Evolutionary conservation across 1,140 invertebrate genomes (phyloP).

Genomic region (Penaeus vannamei): DNA sequence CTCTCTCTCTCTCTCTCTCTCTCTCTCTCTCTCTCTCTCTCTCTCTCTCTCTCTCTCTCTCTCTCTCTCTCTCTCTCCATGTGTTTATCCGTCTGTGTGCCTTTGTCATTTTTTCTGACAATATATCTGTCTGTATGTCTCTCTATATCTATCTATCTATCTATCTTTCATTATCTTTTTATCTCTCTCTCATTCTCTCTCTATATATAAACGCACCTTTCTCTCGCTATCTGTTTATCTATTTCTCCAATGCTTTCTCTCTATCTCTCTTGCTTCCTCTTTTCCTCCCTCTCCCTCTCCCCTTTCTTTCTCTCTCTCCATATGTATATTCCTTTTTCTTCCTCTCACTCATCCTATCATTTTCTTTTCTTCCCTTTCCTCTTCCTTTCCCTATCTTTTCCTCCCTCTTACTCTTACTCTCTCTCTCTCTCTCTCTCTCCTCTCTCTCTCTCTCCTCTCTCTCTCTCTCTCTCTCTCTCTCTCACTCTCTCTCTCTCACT

Average conservation of each 20-base stretch:
- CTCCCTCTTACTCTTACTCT: not conserved
- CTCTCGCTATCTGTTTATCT: not conserved
- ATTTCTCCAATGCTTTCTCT: not conserved
- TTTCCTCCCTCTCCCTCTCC: too few relatives aligned
- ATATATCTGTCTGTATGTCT: too few relatives aligned
- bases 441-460: not conserved
- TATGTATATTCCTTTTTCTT: too few relatives aligned
- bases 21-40: not conserved
- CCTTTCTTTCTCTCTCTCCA: not conserved
- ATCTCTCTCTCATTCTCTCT: not conserved
- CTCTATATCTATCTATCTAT: not conserved
- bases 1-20: slow-evolving; percentile 27
- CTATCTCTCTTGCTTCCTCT: too few relatives aligned
- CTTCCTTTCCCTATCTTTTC: not conserved
- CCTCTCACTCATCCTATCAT: not conserved
- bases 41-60: not conserved
- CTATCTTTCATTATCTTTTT: not conserved
- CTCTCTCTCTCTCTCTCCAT: too few relatives aligned
- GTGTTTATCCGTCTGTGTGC: too few relatives aligned
- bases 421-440: slow-evolving; percentile 4
- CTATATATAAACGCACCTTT: not conserved
- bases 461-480: slow-evolving; percentile 16
- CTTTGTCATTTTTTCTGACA: too few relatives aligned
- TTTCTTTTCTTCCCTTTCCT: not conserved
- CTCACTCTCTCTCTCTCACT: not conserved